Base-by-base conservation (phyloP, 2,888 invertebrate genomes). In the Sepioteuthis lessoniana region DNA sequence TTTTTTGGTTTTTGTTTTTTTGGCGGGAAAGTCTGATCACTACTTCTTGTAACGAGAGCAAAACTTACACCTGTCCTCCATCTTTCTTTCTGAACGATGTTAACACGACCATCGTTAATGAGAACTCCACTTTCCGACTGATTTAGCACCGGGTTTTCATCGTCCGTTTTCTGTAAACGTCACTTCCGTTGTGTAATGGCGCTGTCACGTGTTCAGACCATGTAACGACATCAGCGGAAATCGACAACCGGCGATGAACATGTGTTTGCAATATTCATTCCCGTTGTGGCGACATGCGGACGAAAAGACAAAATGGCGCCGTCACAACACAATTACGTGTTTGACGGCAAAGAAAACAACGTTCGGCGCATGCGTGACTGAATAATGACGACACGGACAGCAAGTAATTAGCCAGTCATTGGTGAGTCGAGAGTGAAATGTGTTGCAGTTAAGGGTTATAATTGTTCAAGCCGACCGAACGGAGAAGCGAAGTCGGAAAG, bases 311-410 rank as follows among this genome's bases (percentile, higher is more conserved):
- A 76, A 76, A 76, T 76, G 76, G 76, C n/a, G 76, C 16, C n/a
- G 76, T n/a, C 19, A 16, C n/a, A 76, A 76, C 76, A 76, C n/a
- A n/a, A 76, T 76, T 76, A 76, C n/a, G n/a, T 76, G 76, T 76
- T 42, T 42, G 76, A 35, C 76, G 76, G 76, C 76, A 76, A 76
- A n/a, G 76, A 76, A 76, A 76, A 76, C 76, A 76, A 76, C 76
- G n/a, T 76, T 76, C 76, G n/a, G n/a, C 76, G 35, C 76, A 76
- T 76, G 76, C 76, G 76, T 76, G 76, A 76, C 76, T 76, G 76
- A 8, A 76, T n/a, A 76, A 76, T 76, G n/a, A 76, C 76, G 76
- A n/a, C 76, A n/a, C n/a, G 76, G 76, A 76, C 76, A 76, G 5
- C 76, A 76, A 76, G 76, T 76, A 76, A 76, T 76, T 76, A 76